Evolutionary conservation across 2,888 invertebrate species (phyloP).

Genomic region (Meghimatium bilineatum): DNA sequence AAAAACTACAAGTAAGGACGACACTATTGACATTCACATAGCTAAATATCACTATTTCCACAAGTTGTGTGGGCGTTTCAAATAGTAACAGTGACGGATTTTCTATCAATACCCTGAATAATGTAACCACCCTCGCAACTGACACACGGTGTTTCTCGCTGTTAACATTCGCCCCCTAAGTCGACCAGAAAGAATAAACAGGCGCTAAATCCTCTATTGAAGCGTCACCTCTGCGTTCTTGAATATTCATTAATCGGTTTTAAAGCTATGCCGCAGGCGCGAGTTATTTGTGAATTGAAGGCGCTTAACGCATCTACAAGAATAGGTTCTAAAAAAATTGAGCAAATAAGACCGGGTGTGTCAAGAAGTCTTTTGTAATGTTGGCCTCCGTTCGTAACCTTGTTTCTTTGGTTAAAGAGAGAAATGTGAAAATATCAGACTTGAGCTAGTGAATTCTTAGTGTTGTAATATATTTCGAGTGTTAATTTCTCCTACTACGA

Average conservation of each 20-base stretch:
- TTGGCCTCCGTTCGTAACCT: neutral
- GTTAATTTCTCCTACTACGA: too few relatives aligned
- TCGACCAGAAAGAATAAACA: neutral
- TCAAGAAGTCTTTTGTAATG: neutral
- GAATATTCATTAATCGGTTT: conserved; percentile 4
- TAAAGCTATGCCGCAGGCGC: neutral
- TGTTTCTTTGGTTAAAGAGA: neutral
- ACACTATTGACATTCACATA: too few relatives aligned
- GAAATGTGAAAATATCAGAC: neutral
- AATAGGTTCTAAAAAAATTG: conserved; percentile 6
- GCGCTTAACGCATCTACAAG: conserved; percentile 22
- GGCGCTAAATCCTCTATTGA: conserved; percentile 20
- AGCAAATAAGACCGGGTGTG: conserved; percentile 26
- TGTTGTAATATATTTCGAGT: neutral
- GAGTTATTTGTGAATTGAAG: conserved; percentile 1
- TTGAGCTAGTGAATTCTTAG: neutral
- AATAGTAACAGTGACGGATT: neutral
- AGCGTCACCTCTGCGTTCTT: neutral
- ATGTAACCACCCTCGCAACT: conserved; percentile 2
- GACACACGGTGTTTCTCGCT: conserved; percentile 19
- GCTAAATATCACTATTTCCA: neutral
- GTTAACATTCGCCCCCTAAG: neutral
- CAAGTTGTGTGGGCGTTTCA: neutral
- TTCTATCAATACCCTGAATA: conserved; percentile 9
- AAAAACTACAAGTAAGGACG: too few relatives aligned